Base-by-base conservation (phyloP, 2,888 invertebrate genomes). In the Nycteola revayana region DNA sequence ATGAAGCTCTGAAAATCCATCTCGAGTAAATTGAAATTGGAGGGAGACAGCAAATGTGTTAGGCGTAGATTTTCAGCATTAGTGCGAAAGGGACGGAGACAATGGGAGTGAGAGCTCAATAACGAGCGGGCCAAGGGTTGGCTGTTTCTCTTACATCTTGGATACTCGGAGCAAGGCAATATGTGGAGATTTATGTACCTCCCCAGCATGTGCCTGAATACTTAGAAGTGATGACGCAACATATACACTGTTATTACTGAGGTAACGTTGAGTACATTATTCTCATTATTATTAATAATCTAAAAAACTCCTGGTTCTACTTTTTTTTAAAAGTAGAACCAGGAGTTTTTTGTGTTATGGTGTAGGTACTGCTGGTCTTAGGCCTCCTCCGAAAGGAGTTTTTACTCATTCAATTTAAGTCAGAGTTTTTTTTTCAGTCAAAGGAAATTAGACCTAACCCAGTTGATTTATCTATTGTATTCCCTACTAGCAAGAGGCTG, bases 11-110 rank as follows among this genome's bases (percentile, higher is more conserved):
- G 84, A 85, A 86, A 87, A 87, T 85, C 86, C 85, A 67, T 80
- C 85, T 88, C 86, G 81, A 88, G 87, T 85, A 87, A 88, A 88
- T 88, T 88, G 88, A 88, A 89, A 89, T 87, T 75, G 74, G 77
- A 89, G 71, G 49, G 83, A 84, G 89, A 89, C 42, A 47, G 77
- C 67, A 54, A 40, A 60, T 38, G 46, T 43, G 28, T 42, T 42
- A 49, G 49, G 43, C 47, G 46, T 49, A 41, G 44, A n/a, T 32
- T 44, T 59, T 54, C 34, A 50, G 33, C 28, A 25, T 36, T 37
- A 6, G 81, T 42, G 49, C 14, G 74, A 85, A 56, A 68, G 58
- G 61, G 82, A 82, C 49, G 38, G 60, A 52, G 45, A 44, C 36
- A 59, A 55, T 72, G 64, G 78, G 84, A 79, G 88, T 89, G 87